Conservation (phyloP, 2,797 vertebrate genomes). For the Decapterus maruadsi region DNA sequence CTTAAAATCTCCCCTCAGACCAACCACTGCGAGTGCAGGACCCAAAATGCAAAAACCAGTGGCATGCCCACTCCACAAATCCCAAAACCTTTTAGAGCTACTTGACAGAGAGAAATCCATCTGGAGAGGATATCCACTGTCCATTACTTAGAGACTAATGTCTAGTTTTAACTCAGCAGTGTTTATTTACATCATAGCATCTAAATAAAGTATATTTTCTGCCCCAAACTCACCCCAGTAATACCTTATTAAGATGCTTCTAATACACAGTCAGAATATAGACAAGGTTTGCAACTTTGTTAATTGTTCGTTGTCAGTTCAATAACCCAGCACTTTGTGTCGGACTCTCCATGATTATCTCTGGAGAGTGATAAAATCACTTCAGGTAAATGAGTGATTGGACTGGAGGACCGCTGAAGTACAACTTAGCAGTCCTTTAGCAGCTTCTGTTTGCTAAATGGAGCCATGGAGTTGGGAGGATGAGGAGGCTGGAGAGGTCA, state of each 20-base stretch:
- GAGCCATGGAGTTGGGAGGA: conserved; percentile 80
- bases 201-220: conserved; percentile 70
- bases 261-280: conserved; percentile 28
- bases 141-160: conserved; percentile 83
- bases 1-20: conserved; percentile 80
- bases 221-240: conserved; percentile 41
- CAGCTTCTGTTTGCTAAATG: conserved; percentile 85
- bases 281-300: conserved; percentile 77
- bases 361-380: conserved; percentile 86
- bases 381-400: conserved; percentile 87
- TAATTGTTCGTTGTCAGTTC: conserved; percentile 79
- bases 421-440: conserved; percentile 84
- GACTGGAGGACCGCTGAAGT: conserved; percentile 85
- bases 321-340: conserved; percentile 79
- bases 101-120: conserved; percentile 83
- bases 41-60: conserved; percentile 76
- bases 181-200: conserved; percentile 80
- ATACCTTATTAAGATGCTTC: conserved; percentile 68
- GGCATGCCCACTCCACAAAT: conserved; percentile 80
- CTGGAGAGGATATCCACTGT: conserved; percentile 78
- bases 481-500: conserved; percentile 84
- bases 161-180: conserved; percentile 73
- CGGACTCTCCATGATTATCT: conserved; percentile 80
- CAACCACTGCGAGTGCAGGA: conserved; percentile 76
- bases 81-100: conserved; percentile 86